A percentile compares a stretch with the other conserved stretches of the same genome.
phyloP scores from a whole-genome alignment of 2,888 invertebrate species.

The Mylabris sibirica region DNA sequence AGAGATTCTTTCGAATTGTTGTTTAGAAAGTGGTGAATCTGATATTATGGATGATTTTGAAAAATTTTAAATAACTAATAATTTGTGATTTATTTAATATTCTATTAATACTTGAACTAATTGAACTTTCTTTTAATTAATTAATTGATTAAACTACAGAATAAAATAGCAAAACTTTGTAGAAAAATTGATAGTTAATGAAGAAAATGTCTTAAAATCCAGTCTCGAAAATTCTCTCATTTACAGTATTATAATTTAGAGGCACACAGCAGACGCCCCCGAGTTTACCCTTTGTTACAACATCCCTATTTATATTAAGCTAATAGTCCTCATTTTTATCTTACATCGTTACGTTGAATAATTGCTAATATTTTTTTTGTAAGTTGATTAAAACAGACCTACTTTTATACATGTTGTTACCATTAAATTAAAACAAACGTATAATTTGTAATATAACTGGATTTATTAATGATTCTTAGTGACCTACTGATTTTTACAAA shows the following conservation, averaged over 20 bases:
- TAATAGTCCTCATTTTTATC: no score
- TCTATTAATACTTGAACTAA: not conserved
- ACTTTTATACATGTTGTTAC: not conserved
- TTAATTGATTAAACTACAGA: not conserved
- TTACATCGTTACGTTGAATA: no score
- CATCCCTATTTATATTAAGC: no score
- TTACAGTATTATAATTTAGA: no score
- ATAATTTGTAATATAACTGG: slow-evolving; percentile 6
- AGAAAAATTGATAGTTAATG: no score
- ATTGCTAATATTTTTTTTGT: no score
- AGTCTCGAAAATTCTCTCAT: no score
- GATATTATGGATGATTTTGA: not conserved
- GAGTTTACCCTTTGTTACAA: no score
- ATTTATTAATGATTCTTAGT: not conserved
- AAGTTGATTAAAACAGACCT: not conserved
- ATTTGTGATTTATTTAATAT: not conserved
- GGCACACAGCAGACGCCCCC: no score
- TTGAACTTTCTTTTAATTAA: not conserved
- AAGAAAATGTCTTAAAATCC: no score
- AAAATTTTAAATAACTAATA: not conserved
- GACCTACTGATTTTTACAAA: not conserved
- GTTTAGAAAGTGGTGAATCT: slow-evolving; percentile 8
- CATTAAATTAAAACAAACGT: not conserved
- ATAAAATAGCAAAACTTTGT: not conserved
- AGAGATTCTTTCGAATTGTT: not conserved